Base-by-base conservation (phyloP, 1,140 invertebrate genomes). In the Eciton burchellii region DNA sequence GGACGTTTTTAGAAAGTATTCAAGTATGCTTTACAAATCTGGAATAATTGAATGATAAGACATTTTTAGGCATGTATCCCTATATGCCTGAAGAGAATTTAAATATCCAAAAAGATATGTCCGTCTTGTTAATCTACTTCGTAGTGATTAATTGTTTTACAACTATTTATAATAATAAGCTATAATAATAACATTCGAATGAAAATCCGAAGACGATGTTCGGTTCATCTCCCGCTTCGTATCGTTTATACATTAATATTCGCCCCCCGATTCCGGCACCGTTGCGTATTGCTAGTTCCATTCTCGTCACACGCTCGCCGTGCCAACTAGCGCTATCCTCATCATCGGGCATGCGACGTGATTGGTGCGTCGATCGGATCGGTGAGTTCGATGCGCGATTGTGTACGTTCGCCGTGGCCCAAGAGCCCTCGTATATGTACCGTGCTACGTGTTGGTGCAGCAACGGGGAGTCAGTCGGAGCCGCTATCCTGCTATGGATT, bases 401-500 rank as follows among this genome's bases (percentile, higher is more conserved):
- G 54, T n/a, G 56, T 12, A 77, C 47, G 68, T 47, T 60, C 49
- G 68, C 45, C 65, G 81, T 19, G n/a, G 9, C n/a, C 12, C n/a
- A 0, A 1, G 6, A 12, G 12, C 43, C 47, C 9, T 60, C 41
- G 14, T 29, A 65, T 12, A 29, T 52, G 41, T n/a, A 14, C 45
- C 35, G 29, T 29, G 21, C 19, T 59, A 9, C 41, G 41, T 12
- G 54, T 19, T 35, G 16, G 21, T 63, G 35, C 59, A 56, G 12
- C 41, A 21, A 62, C 43, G 21, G 35, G 35, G 11, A 62, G 49
- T 73, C 68, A 83, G 87, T 87, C 35, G 43, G 72, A 81, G 65
- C 68, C 43, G 79, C 73, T 76, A 29, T 54, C 66, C 45, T 41
- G 68, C 68, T 54, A 56, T 45, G 73, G 49, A 54, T 60, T 6